Evolutionary conservation across 2,113 vertebrate species (phyloP).

Genomic region (Atlantisia rogersi): DNA sequence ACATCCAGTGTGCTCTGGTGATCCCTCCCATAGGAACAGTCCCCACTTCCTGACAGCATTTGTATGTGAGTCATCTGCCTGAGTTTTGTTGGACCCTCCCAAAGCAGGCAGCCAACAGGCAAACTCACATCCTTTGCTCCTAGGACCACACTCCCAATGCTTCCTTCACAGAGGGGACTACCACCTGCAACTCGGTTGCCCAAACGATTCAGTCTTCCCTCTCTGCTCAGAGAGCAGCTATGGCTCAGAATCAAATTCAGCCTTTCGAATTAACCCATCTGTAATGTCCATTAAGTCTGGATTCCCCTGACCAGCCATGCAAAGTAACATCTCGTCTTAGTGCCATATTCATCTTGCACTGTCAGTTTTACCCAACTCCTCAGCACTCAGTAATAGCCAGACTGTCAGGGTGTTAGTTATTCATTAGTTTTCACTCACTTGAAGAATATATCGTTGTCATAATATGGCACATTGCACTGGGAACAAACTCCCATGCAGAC

Average conservation of each 20-base stretch:
- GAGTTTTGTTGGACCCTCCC: neutral
- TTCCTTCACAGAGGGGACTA: neutral
- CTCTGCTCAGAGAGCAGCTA: neutral
- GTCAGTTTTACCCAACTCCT: conserved; percentile 26
- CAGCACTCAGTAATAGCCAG: conserved; percentile 25
- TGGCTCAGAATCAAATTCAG: conserved; percentile 1
- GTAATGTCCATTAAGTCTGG: neutral
- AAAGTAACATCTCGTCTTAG: neutral
- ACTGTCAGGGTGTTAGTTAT: conserved; percentile 46
- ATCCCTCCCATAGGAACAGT: neutral
- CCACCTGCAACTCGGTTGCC: neutral
- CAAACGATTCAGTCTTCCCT: neutral
- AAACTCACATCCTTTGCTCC: neutral
- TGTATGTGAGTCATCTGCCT: neutral
- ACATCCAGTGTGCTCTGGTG: neutral
- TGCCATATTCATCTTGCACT: conserved; percentile 30
- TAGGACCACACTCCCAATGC: neutral
- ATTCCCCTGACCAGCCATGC: conserved; percentile 15
- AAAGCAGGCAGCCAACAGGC: neutral
- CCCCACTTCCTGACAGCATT: neutral
- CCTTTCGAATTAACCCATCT: conserved; percentile 15
- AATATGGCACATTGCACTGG: conserved; percentile 45
- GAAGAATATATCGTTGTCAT: conserved; percentile 60
- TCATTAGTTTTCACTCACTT: conserved; percentile 45
- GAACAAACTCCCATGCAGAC: conserved; percentile 18